Percentiles rank a stretch among this genome's conserved stretches.
Evolutionary conservation across 1,140 invertebrate genomes (phyloP).

Genomic region (Hyphantria cunea): DNA sequence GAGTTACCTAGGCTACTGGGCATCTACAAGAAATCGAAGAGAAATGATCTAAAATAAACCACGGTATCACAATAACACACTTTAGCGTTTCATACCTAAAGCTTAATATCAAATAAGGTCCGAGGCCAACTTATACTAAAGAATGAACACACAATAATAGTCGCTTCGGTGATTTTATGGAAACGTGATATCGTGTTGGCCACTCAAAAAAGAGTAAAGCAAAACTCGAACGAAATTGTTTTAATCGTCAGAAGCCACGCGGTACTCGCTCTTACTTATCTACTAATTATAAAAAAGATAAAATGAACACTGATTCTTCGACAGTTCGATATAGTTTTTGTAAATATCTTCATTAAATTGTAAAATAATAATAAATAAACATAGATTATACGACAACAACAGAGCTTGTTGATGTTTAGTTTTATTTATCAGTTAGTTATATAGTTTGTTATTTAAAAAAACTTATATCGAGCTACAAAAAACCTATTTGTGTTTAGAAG

Average conservation of each 20-base stretch:
- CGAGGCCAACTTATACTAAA: slow-evolving; percentile 56
- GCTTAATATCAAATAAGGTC: slow-evolving; percentile 35
- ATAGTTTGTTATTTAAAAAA: no score
- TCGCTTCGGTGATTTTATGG: slow-evolving; percentile 80
- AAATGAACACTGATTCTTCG: slow-evolving; percentile 8
- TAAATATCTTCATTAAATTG: not conserved
- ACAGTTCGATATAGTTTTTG: not conserved
- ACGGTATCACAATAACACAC: slow-evolving; percentile 27
- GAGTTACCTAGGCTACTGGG: slow-evolving; percentile 80
- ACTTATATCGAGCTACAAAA: no score
- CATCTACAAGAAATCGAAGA: slow-evolving; percentile 42
- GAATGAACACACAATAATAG: slow-evolving; percentile 64
- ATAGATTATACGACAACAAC: no score
- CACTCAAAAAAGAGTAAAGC: slow-evolving; percentile 76
- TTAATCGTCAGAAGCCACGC: slow-evolving; percentile 75
- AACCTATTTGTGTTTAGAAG: not conserved
- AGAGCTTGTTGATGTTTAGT: no score
- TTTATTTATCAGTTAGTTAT: no score
- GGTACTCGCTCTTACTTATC: slow-evolving; percentile 52
- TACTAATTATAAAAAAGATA: slow-evolving; percentile 52
- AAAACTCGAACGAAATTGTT: slow-evolving; percentile 77
- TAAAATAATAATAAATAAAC: no score
- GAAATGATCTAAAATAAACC: slow-evolving; percentile 43
- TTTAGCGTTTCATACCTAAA: slow-evolving; percentile 37
- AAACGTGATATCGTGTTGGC: slow-evolving; percentile 78